phyloP scores from a whole-genome alignment of 2,797 vertebrate species.

The Micrastur ruficollis region DNA sequence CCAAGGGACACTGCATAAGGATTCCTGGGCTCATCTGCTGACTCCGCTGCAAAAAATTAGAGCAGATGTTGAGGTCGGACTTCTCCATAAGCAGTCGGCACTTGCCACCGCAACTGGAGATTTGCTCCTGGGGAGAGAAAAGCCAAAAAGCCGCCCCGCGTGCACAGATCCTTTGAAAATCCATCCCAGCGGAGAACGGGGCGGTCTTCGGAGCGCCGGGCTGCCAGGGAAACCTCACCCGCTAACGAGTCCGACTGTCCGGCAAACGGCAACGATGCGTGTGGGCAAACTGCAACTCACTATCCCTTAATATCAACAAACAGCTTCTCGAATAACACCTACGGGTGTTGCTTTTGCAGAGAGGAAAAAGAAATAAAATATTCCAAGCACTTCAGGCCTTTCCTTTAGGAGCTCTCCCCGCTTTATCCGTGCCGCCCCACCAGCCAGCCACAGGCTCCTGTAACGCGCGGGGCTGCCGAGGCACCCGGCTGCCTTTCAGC shows the following conservation, averaged over 20 bases:
- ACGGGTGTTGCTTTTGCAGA: fast-evolving
- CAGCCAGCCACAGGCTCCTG: fast-evolving
- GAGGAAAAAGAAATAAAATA: background rate
- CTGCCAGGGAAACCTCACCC: background rate
- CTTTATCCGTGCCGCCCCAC: no score
- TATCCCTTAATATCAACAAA: background rate
- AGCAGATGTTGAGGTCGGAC: background rate
- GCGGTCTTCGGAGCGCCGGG: fast-evolving
- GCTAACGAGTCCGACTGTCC: background rate
- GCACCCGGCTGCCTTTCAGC: background rate
- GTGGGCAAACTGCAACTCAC: background rate
- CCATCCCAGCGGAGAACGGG: background rate
- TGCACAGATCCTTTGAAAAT: background rate
- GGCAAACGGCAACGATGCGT: background rate
- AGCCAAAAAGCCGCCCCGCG: fast-evolving
- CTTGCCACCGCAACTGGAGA: fast-evolving
- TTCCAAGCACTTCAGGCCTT: background rate
- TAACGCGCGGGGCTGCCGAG: fast-evolving
- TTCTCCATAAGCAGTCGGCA: background rate
- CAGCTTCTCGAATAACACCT: background rate
- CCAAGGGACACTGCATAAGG: background rate
- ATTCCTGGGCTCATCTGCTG: background rate
- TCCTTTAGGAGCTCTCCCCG: fast-evolving
- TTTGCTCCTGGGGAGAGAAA: background rate
- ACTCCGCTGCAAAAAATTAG: background rate